Conservation (phyloP, 2,888 invertebrate species). For the Euzophera pinguis region DNA sequence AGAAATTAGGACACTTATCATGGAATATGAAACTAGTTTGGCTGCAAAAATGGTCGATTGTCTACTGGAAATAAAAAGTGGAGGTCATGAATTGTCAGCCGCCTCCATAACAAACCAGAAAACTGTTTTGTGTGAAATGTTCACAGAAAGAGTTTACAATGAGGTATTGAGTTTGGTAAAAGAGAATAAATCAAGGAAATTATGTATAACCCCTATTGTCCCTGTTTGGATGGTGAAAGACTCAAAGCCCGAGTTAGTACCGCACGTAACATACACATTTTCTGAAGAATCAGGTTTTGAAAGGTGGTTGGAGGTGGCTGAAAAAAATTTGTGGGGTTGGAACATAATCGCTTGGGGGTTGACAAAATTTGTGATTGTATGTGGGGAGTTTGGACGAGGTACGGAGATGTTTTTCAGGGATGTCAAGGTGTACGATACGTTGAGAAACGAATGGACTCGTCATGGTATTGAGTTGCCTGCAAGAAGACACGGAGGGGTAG, state of each 20-base stretch:
- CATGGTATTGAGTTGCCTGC: conserved; percentile 56
- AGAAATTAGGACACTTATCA: conserved; percentile 39
- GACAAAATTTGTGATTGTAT: conserved; percentile 52
- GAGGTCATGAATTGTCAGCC: conserved; percentile 28
- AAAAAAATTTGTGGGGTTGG: conserved; percentile 68
- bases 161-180: conserved; percentile 46
- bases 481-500: conserved; percentile 56
- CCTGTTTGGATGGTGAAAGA: conserved; percentile 46
- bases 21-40: conserved; percentile 42
- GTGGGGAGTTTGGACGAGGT: conserved; percentile 63
- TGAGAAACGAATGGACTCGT: conserved; percentile 51
- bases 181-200: conserved; percentile 39
- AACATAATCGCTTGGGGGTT: conserved; percentile 55
- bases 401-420: conserved; percentile 55
- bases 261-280: conserved; percentile 51
- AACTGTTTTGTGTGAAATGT: conserved; percentile 36
- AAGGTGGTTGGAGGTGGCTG: conserved; percentile 56
- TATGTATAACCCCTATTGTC: conserved; percentile 41
- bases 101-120: conserved; percentile 31
- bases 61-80: conserved; percentile 33
- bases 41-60: conserved; percentile 51
- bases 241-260: conserved; percentile 33
- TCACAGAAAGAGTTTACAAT: conserved; percentile 50
- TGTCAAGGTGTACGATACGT: conserved; percentile 57
- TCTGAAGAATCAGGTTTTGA: conserved; percentile 41